Conservation (phyloP, 2,888 invertebrate genomes). For the Dugesia japonica region DNA sequence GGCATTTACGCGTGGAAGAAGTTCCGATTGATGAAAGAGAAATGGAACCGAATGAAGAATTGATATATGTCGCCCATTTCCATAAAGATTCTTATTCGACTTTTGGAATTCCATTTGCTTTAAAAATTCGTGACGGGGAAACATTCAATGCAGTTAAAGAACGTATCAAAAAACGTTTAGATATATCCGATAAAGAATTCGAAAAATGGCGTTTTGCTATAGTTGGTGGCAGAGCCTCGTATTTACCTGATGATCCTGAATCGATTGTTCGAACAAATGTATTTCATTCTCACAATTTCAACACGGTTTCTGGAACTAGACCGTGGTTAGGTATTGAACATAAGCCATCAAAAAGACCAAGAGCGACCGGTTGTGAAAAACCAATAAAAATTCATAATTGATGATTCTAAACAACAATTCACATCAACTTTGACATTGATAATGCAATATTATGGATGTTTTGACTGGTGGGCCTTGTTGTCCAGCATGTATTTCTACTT, state of each 20-base stretch:
- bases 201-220: slow-evolving; percentile 36
- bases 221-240: not conserved
- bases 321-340: slow-evolving; percentile 34
- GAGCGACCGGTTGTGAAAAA: slow-evolving; percentile 31
- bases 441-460: not conserved
- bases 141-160: slow-evolving; percentile 30
- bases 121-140: slow-evolving; percentile 34
- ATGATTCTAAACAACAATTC: not conserved
- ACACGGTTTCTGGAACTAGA: slow-evolving; percentile 23
- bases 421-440: not conserved
- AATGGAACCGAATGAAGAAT: slow-evolving; percentile 25
- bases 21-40: slow-evolving; percentile 34
- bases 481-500: slow-evolving; percentile 5
- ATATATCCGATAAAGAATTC: slow-evolving; percentile 35
- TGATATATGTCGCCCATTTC: slow-evolving; percentile 34
- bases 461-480: not conserved
- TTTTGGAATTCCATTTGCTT: slow-evolving; percentile 35
- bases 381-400: slow-evolving; percentile 35
- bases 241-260: slow-evolving; percentile 32
- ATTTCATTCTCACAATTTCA: not conserved
- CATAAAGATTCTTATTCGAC: slow-evolving; percentile 31
- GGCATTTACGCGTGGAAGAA: slow-evolving; percentile 33
- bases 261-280: not conserved
- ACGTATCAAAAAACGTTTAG: slow-evolving; percentile 33
- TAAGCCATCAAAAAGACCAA: slow-evolving; percentile 31